These are phyloP conservation scores for Bombus superbus DNA, from an alignment of 1,140 invertebrate genomes.

Conservation along the genomic window DNA sequence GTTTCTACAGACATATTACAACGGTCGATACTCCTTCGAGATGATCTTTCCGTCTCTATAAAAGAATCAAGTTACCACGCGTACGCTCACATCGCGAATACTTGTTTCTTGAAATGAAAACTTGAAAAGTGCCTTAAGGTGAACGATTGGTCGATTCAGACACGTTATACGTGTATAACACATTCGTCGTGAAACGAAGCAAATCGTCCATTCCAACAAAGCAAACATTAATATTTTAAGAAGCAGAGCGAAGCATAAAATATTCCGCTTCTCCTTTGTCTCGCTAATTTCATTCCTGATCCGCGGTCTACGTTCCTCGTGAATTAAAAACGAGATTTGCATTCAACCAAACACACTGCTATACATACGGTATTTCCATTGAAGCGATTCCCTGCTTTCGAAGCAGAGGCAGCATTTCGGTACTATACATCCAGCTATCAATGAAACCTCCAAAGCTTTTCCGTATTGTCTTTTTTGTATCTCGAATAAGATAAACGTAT, in stretches of 20 bases:
- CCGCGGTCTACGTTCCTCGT: background rate
- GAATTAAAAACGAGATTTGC: background rate
- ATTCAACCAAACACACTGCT: background rate
- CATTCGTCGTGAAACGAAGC: too few relatives aligned
- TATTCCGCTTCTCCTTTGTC: background rate
- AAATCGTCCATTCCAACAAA: too few relatives aligned
- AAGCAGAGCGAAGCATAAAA: background rate
- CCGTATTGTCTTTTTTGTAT: background rate
- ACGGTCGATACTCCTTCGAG: too few relatives aligned
- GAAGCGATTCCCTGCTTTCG: background rate
- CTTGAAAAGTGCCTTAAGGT: too few relatives aligned
- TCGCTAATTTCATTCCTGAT: slow-evolving; percentile 2
- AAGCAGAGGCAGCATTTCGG: background rate
- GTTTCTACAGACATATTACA: too few relatives aligned
- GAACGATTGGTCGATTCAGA: too few relatives aligned
- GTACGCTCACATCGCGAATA: too few relatives aligned
- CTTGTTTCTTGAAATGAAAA: too few relatives aligned
- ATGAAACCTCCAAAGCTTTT: background rate
- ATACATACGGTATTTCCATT: background rate
- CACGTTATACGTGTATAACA: too few relatives aligned
- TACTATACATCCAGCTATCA: background rate
- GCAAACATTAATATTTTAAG: background rate
- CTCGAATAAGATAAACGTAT: background rate
- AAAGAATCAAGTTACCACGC: too few relatives aligned
- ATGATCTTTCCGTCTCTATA: too few relatives aligned